Evolutionary conservation across 92 coral and sea anemone genomes (phyloP), one percentile per base, ranked within the genome.

Genomic region (Porites cylindrica): DNA sequence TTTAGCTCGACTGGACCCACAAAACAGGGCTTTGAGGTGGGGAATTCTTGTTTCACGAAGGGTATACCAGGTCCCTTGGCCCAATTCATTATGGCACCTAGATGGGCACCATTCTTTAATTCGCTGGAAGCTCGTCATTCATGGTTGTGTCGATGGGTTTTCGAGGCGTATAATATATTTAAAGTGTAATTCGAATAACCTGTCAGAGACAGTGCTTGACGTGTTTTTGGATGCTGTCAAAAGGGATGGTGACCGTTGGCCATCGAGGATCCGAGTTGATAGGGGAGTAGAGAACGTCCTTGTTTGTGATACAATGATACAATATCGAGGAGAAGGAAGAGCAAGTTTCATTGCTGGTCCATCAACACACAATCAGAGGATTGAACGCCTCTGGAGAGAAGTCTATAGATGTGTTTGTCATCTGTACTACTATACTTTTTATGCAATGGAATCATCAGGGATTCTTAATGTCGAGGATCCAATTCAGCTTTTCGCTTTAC

Each of bases 261-360:
- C 95, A 19, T 90, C 95, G 20, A 84, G 95, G 20, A 86, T 92
- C n/a, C 70, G 95, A 11, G 93, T 92, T 61, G 95, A 92, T 60
- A 66, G 77, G 64, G 93, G 95, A 9, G 95, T 92, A 1, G 91
- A 89, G 81, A 92, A 92, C 71, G 90, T 85, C 4, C 63, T 81
- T 53, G 89, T 92, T 1, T 92, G 93, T 64, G 95, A 92, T 92
- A 85, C 89, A 8, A 92, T 92, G 93, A 91, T 86, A 14, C 87
- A 75, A 65, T 89, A 24, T 24, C 26, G 26, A 24, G 26, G 26
- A 24, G 68, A 63, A 63, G 68, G 52, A 51, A 54, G 73, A 19
- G 67, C 63, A 32, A 63, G 73, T 54, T 60, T 84, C 23, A 84
- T 89, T 61, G 83, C 92, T 66, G 95, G 95, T 54, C 70, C 56